phyloP scores from a whole-genome alignment of 2,888 invertebrate species.

The Bimastos eiseni region DNA sequence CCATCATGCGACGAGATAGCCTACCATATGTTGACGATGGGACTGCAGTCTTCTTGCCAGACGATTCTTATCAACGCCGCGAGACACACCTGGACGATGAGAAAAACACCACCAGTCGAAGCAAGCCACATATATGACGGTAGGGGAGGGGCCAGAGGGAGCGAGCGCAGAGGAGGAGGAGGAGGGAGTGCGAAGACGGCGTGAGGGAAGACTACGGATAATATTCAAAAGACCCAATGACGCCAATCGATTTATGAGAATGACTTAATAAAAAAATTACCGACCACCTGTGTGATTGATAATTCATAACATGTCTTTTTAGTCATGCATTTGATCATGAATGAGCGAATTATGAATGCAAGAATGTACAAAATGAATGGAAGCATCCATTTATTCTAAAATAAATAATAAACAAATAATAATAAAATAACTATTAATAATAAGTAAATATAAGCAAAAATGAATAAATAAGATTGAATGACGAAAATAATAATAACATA shows the following conservation, averaged over 20 bases:
- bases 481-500: too few species aligned
- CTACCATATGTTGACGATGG: neutral
- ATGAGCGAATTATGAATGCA: neutral
- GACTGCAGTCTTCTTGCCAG: neutral
- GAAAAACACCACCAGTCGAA: conserved; percentile 13
- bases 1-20: neutral
- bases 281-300: neutral
- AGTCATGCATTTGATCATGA: neutral
- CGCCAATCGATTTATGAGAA: neutral
- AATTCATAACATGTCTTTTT: neutral
- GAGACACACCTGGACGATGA: neutral
- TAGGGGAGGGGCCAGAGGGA: neutral
- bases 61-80: neutral
- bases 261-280: neutral
- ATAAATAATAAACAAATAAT: too few species aligned
- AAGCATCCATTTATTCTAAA: too few species aligned
- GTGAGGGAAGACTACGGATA: neutral
- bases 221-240: neutral
- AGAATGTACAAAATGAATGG: too few species aligned
- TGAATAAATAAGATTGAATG: too few species aligned
- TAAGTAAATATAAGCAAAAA: too few species aligned
- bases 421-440: too few species aligned
- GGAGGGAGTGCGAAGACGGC: neutral
- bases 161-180: neutral
- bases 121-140: neutral